Conservation (phyloP, 2,113 vertebrate genomes). For the Morphnarchus princeps region DNA sequence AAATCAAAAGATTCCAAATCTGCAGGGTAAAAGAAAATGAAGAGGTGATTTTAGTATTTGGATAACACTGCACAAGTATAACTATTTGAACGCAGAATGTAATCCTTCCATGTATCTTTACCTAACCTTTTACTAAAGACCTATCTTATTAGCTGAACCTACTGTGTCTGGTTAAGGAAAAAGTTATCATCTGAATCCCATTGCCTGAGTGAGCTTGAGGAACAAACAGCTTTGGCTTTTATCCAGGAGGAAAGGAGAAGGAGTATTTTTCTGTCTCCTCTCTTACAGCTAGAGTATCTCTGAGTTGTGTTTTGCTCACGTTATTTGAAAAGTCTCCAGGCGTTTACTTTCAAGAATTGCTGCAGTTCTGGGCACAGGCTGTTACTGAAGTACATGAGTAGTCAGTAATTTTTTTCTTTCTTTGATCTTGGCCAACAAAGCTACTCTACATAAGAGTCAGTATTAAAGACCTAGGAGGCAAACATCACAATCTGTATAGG, state of each 20-base stretch:
- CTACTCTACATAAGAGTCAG: neutral
- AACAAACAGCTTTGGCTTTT: neutral
- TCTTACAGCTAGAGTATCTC: neutral
- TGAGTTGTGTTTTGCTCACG: neutral
- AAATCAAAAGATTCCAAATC: neutral
- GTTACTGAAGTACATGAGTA: neutral
- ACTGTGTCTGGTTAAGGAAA: neutral
- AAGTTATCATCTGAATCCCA: neutral
- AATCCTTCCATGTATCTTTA: neutral
- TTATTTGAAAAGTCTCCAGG: neutral
- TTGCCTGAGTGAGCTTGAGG: neutral
- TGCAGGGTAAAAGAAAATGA: neutral
- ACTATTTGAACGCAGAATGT: neutral
- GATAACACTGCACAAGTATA: neutral
- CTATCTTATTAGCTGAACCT: neutral
- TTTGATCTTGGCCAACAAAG: neutral
- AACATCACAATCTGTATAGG: neutral
- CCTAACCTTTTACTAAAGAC: neutral
- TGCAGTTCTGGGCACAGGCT: neutral
- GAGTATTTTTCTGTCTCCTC: neutral
- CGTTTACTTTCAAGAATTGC: neutral
- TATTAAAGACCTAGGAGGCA: neutral
- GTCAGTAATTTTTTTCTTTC: neutral
- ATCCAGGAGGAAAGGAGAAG: neutral
- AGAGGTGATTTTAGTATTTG: neutral